Evolutionary conservation across 2,888 invertebrate species (phyloP), one percentile per base, ranked within the genome.

Genomic region (Lamellibrachia satsuma): DNA sequence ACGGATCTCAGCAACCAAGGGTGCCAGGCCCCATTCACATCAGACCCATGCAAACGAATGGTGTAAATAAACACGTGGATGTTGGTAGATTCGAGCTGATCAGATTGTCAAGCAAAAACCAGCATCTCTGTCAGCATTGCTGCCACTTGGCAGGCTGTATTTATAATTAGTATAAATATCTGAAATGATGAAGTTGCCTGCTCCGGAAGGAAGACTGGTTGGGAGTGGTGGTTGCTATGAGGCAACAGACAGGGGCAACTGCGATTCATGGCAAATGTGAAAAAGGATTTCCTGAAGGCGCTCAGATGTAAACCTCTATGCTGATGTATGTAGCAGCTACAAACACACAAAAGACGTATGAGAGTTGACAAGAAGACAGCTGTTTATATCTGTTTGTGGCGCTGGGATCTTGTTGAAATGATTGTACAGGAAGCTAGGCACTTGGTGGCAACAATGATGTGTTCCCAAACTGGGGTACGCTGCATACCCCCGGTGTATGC

Each of bases 101-200:
- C 39, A 1, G 39, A 39, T 75, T n/a, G 22, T 75, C 75, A 75
- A 6, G 22, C 75, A 75, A 75, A 75, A 75, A 75, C 6, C 75
- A 6, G 22, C 75, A 75, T 75, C 75, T 4, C 22, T 75, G 22
- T 75, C 75, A 75, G 75, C 22, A 75, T 75, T n/a, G 22, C 75
- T 22, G 75, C 22, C 75, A n/a, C 75, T 75, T n/a, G 75, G 75
- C 75, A 75, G 75, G 75, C 75, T 75, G n/a, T 75, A 75, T 75
- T 75, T 75, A 75, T 11, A 75, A 75, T 75, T 75, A 75, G 75
- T 75, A n/a, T 75, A 75, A 75, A 75, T 75, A 75, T 75, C 75
- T 75, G 75, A 75, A 75, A 75, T 75, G 75, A 75, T 75, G 75
- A 75, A 75, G n/a, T 75, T 75, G 75, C 2, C 22, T 75, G 75